These are phyloP conservation scores for Eurytoma californica DNA, from an alignment of 2,888 invertebrate species.

Conservation along the genomic window DNA sequence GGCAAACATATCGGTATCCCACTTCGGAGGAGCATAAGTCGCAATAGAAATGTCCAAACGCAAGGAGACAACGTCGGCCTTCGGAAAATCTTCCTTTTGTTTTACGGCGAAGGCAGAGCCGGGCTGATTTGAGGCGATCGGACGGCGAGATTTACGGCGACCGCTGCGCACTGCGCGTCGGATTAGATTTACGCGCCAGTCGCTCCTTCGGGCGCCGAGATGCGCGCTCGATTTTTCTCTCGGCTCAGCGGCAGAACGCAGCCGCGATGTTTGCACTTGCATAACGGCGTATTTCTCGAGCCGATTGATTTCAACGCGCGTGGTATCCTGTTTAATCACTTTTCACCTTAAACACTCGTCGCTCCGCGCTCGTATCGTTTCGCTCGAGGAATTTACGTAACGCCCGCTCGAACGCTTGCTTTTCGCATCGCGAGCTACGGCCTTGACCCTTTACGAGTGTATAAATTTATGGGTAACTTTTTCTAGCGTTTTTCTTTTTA, in stretches of 20 bases:
- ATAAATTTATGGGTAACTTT: too few relatives aligned
- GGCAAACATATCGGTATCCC: too few relatives aligned
- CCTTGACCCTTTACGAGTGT: not conserved
- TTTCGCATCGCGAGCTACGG: too few relatives aligned
- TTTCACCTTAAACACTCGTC: not conserved
- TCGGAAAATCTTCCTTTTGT: too few relatives aligned
- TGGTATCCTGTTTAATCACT: conserved; percentile 6
- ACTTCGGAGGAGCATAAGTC: too few relatives aligned
- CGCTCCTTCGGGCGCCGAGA: not conserved
- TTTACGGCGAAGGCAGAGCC: too few relatives aligned
- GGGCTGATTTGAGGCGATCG: not conserved
- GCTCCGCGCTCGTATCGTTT: not conserved
- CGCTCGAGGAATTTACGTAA: too few relatives aligned
- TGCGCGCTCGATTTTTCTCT: conserved; percentile 18
- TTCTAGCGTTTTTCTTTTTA: too few relatives aligned
- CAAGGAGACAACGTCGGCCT: too few relatives aligned
- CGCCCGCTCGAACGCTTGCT: too few relatives aligned
- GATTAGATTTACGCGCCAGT: not conserved
- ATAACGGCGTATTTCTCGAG: conserved; percentile 11
- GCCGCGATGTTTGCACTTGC: conserved; percentile 27
- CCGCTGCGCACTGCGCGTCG: not conserved
- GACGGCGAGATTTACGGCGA: conserved; percentile 25
- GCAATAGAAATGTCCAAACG: too few relatives aligned
- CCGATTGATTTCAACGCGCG: conserved; percentile 37
- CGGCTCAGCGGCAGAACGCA: too few relatives aligned